These are phyloP conservation scores for Spongilla lacustris DNA, from an alignment of 37 sponge, comb jelly and placozoan genomes.

Conservation along the genomic window DNA sequence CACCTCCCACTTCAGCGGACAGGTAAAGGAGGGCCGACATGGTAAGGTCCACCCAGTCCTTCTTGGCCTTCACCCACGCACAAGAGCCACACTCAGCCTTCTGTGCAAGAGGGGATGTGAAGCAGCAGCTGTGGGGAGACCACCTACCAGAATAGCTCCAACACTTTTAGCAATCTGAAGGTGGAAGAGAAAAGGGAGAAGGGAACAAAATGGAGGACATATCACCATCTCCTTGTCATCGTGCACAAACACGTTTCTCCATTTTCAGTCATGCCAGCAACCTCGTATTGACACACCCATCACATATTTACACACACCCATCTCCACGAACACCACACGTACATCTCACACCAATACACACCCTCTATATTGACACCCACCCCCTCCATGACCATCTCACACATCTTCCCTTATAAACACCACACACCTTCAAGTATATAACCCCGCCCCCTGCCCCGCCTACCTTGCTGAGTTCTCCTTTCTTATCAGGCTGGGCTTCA, in stretches of 20 bases:
- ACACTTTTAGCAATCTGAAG: constrained; percentile 2
- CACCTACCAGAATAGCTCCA: background rate
- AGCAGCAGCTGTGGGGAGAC: background rate
- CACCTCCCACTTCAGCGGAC: constrained; percentile 77
- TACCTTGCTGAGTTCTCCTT: constrained; percentile 74
- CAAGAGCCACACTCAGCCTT: constrained; percentile 36
- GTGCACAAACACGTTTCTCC: too few relatives aligned
- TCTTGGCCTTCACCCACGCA: constrained; percentile 43
- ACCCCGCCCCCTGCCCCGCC: background rate
- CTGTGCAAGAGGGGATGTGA: constrained; percentile 4
- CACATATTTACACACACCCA: too few relatives aligned
- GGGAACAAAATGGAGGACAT: background rate
- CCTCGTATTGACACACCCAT: too few relatives aligned
- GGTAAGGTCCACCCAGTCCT: constrained; percentile 67
- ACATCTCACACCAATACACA: too few relatives aligned
- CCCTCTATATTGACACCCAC: too few relatives aligned
- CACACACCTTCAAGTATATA: background rate
- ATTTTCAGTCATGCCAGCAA: too few relatives aligned
- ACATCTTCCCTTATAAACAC: too few relatives aligned
- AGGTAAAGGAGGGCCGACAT: constrained; percentile 77
- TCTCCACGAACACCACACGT: too few relatives aligned
- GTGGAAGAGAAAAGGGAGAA: background rate
- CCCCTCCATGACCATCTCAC: too few relatives aligned
- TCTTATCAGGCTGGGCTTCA: constrained; percentile 46
- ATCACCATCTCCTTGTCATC: background rate